phyloP scores from a whole-genome alignment of 1,140 invertebrate species.

The Musca domestica region DNA sequence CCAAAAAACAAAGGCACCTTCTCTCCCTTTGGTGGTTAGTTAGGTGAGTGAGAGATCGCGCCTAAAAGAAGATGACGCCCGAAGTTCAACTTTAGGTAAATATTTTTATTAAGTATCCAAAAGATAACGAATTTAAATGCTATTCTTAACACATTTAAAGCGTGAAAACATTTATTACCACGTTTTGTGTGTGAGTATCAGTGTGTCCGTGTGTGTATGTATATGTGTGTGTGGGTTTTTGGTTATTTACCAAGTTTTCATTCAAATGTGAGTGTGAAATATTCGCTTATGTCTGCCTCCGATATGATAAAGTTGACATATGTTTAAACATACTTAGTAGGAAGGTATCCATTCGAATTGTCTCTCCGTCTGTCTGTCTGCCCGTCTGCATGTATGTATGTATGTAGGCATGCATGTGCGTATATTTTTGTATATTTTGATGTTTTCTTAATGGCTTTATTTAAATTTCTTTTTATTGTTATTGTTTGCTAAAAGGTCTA shows the following conservation, averaged over 20 bases:
- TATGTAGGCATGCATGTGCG: neutral
- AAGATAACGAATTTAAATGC: constrained; percentile 12
- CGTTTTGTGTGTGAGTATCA: too few relatives aligned
- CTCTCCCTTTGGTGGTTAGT: too few relatives aligned
- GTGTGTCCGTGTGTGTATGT: neutral
- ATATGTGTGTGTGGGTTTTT: neutral
- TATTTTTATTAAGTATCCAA: constrained; percentile 16
- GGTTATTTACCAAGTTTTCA: neutral
- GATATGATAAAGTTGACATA: too few relatives aligned
- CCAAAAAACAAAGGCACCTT: too few relatives aligned
- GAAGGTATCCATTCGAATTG: too few relatives aligned
- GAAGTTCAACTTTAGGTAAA: neutral
- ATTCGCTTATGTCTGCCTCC: too few relatives aligned
- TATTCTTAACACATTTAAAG: constrained; percentile 20
- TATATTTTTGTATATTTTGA: constrained; percentile 13
- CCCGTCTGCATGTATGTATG: too few relatives aligned
- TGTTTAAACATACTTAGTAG: too few relatives aligned
- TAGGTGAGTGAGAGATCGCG: too few relatives aligned
- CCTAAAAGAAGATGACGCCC: too few relatives aligned
- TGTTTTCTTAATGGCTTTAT: constrained; percentile 20
- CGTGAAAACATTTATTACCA: constrained; percentile 18
- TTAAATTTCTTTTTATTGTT: constrained; percentile 11
- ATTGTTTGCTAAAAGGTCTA: constrained; percentile 6
- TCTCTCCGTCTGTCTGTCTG: too few relatives aligned
- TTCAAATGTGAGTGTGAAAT: too few relatives aligned